Evolutionary conservation across 2,888 invertebrate genomes (phyloP).

Genomic region (Alentia gelatinosa): DNA sequence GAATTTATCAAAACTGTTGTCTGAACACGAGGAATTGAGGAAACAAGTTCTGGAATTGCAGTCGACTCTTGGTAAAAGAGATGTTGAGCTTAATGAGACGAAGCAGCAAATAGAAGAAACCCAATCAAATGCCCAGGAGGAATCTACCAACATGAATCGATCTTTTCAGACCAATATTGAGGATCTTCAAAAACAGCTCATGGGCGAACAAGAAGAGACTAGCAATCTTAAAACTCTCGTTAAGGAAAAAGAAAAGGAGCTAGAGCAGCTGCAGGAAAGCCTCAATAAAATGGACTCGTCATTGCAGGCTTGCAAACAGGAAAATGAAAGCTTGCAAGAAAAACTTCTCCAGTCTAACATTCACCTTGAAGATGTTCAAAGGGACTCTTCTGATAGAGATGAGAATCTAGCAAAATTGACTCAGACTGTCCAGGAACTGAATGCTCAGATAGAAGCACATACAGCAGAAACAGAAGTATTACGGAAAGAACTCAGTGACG

Average conservation of each 20-base stretch:
- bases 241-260: background rate
- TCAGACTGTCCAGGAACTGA: background rate
- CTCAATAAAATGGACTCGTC: background rate
- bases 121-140: background rate
- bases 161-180: background rate
- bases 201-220: background rate
- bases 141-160: background rate
- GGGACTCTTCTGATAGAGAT: background rate
- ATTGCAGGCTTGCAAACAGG: background rate
- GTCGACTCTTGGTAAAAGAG: background rate
- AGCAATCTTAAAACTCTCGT: background rate
- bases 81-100: background rate
- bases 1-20: background rate
- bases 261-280: background rate
- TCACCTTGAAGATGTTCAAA: conserved; percentile 18
- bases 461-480: background rate
- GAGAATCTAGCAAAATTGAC: background rate
- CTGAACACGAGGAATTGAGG: background rate
- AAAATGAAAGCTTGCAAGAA: conserved; percentile 23
- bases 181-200: background rate
- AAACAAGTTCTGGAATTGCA: background rate
- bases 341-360: background rate
- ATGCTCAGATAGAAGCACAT: conserved; percentile 19
- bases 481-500: background rate
- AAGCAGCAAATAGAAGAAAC: background rate